These are phyloP conservation scores for Diarsia rubi DNA, from an alignment of 2,888 invertebrate genomes.

Conservation along the genomic window DNA sequence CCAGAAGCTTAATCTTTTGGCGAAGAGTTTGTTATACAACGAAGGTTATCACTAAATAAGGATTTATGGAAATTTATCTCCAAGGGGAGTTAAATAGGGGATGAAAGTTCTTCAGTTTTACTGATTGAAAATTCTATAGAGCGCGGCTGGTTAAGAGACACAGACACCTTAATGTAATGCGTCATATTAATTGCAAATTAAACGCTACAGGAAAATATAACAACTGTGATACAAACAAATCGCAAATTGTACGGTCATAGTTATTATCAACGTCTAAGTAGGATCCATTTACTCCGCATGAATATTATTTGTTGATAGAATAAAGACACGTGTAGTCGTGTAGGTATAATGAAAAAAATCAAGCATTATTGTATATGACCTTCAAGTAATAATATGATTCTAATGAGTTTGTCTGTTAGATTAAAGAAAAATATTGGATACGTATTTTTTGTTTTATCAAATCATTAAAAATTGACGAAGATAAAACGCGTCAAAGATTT, in stretches of 20 bases:
- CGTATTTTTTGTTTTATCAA: too few species aligned
- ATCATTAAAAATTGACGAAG: too few species aligned
- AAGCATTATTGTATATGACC: constrained; percentile 45
- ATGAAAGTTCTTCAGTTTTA: neutral
- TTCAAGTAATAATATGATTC: too few species aligned
- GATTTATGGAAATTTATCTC: neutral
- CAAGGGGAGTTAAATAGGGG: neutral
- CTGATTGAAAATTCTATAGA: neutral
- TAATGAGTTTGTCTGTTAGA: too few species aligned
- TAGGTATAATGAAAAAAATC: constrained; percentile 28
- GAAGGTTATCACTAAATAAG: neutral
- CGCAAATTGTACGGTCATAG: constrained; percentile 20
- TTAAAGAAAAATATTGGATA: too few species aligned
- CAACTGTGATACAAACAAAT: constrained; percentile 16
- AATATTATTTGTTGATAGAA: constrained; percentile 29
- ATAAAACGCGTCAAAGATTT: too few species aligned
- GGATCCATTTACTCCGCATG: constrained; percentile 16
- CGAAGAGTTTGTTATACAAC: neutral
- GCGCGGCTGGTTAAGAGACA: neutral
- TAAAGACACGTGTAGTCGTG: constrained; percentile 32
- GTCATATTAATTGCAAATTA: neutral
- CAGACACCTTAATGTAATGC: neutral
- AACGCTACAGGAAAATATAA: constrained; percentile 26
- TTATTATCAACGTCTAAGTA: constrained; percentile 27
- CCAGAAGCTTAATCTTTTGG: neutral